phyloP scores from a whole-genome alignment of 2,797 vertebrate genomes.

The Intellagama lesueurii region DNA sequence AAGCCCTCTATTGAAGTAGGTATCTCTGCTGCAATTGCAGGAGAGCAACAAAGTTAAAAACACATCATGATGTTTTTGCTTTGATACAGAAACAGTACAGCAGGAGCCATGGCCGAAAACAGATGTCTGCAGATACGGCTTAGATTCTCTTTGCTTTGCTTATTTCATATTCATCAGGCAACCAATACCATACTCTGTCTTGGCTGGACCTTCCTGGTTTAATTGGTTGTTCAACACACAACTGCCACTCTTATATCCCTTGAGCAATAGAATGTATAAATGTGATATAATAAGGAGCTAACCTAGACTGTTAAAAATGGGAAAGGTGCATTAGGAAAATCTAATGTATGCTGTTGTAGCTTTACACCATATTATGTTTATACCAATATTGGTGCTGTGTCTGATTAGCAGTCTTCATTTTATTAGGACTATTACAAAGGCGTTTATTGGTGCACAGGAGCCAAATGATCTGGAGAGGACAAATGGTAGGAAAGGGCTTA shows the following conservation, averaged over 20 bases:
- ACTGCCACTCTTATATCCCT: neutral
- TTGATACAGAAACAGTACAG: slow-evolving; percentile 55
- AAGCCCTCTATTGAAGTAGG: slow-evolving; percentile 41
- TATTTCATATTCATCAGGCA: slow-evolving; percentile 54
- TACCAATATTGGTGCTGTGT: slow-evolving; percentile 23
- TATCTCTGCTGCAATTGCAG: slow-evolving; percentile 54
- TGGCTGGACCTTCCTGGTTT: slow-evolving; percentile 58
- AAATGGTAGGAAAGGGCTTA: slow-evolving; percentile 29
- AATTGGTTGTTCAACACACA: slow-evolving; percentile 35
- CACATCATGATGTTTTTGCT: slow-evolving; percentile 47
- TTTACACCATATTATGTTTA: slow-evolving; percentile 35
- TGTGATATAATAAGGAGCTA: slow-evolving; percentile 1
- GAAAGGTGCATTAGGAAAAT: slow-evolving; percentile 31
- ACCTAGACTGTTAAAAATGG: slow-evolving; percentile 14
- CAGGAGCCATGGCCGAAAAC: slow-evolving; percentile 53
- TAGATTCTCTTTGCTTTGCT: slow-evolving; percentile 51
- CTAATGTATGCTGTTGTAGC: neutral
- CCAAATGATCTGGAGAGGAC: slow-evolving; percentile 22
- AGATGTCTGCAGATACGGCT: slow-evolving; percentile 62
- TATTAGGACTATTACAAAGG: slow-evolving; percentile 24
- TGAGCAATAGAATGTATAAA: slow-evolving; percentile 20
- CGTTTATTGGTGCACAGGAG: slow-evolving; percentile 19
- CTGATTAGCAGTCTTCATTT: slow-evolving; percentile 36
- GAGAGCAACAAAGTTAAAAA: slow-evolving; percentile 66
- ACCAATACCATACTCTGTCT: slow-evolving; percentile 50